Evolutionary conservation across 2,113 vertebrate genomes (phyloP), one percentile per base, ranked within the genome.

Genomic region (Castor canadensis): DNA sequence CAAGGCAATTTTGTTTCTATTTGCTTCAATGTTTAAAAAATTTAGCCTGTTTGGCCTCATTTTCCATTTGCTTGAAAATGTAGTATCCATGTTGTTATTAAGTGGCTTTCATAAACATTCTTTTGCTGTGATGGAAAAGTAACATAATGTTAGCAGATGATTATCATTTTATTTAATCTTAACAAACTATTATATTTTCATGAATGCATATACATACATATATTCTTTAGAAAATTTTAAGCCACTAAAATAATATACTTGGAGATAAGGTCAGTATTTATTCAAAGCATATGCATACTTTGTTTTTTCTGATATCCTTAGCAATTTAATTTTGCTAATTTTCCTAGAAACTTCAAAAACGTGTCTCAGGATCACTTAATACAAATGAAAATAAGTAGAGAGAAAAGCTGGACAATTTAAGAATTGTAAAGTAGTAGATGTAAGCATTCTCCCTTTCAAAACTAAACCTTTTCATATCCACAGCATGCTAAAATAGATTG

Each of bases 281-380:
- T 73, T 60, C 86, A 95, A 93, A 93, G 15, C 6, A 86, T 38
- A 38, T 71, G 10, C 8, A 77, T 2, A 79, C 30, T 43, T 95
- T 47, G 4, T 9, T 45, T 43, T 73, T 60, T 94, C 52, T 82
- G 30, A 71, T 79, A 40, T 11, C 62, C 38, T 81, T 73, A 20
- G 16, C 12, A 87, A 80, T 80, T 79, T 67, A 75, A 76, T 89
- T 96, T 95, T 90, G 35, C 15, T 88, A 13, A 93, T 67, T 88
- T 94, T 96, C 92, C 87, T 10, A 92, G 56, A 94, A 87, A 82
- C 9, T 75, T 85, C 32, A 92, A 52, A 72, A 2, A 38, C 19
- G 30, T 45, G 20, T 49, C 40, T 93, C 54, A 54, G 77, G 13
- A 66, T 28, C 87, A 1, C 66, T 92, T 75, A 86, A 72, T 60